These are phyloP conservation scores for Mohoua ochrocephala DNA, from an alignment of 2,113 vertebrate species.

Conservation along the genomic window DNA sequence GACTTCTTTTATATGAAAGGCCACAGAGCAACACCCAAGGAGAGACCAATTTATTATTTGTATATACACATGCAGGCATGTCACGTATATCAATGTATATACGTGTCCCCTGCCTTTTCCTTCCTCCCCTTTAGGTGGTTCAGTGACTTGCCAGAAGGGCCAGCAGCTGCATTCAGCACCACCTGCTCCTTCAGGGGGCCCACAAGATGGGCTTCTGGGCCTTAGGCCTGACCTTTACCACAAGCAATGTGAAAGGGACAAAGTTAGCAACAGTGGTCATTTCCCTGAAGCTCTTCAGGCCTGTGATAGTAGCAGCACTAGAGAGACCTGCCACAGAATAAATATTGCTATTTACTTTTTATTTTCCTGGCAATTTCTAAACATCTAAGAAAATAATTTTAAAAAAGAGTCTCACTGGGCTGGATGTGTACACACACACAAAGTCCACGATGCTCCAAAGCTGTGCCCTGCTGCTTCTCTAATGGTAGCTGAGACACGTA, in stretches of 20 bases:
- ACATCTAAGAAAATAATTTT: neutral
- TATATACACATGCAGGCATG: rapidly evolving
- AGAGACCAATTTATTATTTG: neutral
- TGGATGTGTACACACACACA: neutral
- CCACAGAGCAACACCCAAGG: neutral
- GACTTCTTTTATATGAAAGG: neutral
- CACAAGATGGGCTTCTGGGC: neutral
- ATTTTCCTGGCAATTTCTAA: neutral
- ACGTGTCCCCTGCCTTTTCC: neutral
- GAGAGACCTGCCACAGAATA: neutral
- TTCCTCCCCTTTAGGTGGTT: neutral
- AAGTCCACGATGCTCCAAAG: neutral
- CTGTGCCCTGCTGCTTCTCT: neutral
- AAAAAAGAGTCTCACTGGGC: neutral
- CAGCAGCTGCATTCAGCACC: neutral
- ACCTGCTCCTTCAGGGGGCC: neutral
- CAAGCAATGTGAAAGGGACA: neutral
- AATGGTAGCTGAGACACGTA: neutral
- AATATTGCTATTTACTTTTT: neutral
- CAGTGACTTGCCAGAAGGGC: neutral
- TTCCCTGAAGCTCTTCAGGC: neutral
- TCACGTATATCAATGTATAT: neutral
- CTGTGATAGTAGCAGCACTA: neutral
- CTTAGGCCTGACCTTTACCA: neutral
- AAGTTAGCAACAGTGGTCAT: neutral